Base-by-base conservation (phyloP, 2,888 invertebrate species). In the Xylota segnis region DNA sequence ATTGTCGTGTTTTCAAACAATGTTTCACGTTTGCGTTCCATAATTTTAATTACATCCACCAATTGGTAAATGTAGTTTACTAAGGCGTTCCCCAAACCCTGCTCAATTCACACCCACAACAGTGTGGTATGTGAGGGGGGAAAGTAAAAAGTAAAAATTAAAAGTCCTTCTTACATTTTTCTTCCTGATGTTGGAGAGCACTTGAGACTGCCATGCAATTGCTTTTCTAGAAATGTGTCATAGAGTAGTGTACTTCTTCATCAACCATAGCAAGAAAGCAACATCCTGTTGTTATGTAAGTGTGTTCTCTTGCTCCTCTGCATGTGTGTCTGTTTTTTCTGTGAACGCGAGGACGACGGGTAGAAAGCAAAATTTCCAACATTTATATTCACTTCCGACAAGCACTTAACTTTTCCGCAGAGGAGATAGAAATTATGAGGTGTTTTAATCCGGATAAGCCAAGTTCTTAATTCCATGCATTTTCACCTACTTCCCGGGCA, bases 401-500 rank as follows among this genome's bases (percentile, higher is more conserved):
- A 86, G 84, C 84, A 86, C 84, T 86, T 76, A 86, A 65, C 84
- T 86, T 59, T 75, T 59, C 59, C 75, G 56, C 75, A 63, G 56
- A 59, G 63, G n/a, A 81, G 76, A 76, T 76, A 86, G 70, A 76
- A 86, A 81, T 86, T 79, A 86, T 72, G 84, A 86, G 84, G 84
- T 86, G 81, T 81, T 86, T 75, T 86, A 86, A 86, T 81, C 81
- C 81, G 66, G 81, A 86, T 81, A 81, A 86, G 75, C 81, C 66
- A 47, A 71, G 84, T 75, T 70, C 75, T 81, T 86, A 86, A 76
- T 81, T 81, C 76, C 71, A 45, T 81, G 71, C 66, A 86, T 76
- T 86, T 81, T 61, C 84, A 66, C 78, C 74, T 72, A 83, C 79
- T 70, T 79, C 37, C 50, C 34, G 47, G 65, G 40, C n/a, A 71